A percentile compares a stretch with the other conserved stretches of the same genome.
Evolutionary conservation across 1,140 invertebrate species (phyloP).

Genomic region (Paraescarpia echinospica): DNA sequence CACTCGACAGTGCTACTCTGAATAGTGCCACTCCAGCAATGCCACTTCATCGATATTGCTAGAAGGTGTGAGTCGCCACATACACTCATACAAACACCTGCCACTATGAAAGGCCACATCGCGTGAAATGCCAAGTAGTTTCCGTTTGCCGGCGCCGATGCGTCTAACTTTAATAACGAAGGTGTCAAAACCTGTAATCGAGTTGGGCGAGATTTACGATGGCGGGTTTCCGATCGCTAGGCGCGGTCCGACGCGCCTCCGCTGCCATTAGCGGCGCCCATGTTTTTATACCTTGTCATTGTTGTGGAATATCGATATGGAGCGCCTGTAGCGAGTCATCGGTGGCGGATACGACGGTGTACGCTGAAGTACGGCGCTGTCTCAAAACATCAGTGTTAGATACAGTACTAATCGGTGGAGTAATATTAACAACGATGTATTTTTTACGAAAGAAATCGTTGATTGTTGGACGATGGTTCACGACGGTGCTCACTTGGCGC

Average conservation of each 20-base stretch:
- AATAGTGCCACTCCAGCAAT: neutral
- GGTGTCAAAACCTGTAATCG: neutral
- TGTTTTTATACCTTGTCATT: neutral
- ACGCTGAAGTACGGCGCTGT: neutral
- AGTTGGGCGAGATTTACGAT: neutral
- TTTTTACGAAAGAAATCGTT: neutral
- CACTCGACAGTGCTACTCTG: neutral
- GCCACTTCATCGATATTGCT: neutral
- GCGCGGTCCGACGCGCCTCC: too few relatives aligned
- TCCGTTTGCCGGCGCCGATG: neutral
- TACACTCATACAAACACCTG: neutral
- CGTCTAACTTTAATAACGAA: neutral
- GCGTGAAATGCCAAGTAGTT: neutral
- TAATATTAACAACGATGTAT: neutral
- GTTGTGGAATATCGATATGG: neutral
- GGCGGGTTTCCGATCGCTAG: neutral
- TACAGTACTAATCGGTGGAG: neutral
- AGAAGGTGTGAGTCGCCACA: neutral
- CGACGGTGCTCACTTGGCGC: neutral
- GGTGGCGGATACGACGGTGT: too few relatives aligned
- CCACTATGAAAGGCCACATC: neutral
- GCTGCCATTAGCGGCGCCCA: neutral
- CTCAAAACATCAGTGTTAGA: neutral
- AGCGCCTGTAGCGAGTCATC: neutral
- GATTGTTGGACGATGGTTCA: neutral